phyloP scores from a whole-genome alignment of 92 coral and sea anemone genomes.

The Diadumene lineata region DNA sequence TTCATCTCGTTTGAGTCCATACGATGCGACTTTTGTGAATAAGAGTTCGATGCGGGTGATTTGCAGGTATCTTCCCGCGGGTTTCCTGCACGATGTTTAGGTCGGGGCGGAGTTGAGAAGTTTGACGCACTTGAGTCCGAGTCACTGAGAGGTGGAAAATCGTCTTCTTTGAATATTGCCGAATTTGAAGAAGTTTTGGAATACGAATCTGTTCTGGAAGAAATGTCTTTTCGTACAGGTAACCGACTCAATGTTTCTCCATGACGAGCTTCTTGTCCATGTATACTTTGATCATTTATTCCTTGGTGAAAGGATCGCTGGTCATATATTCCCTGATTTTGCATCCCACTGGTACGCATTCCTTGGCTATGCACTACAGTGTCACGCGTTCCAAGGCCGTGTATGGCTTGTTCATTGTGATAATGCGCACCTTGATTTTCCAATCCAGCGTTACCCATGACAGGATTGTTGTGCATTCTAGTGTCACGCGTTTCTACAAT shows the following conservation, averaged over 20 bases:
- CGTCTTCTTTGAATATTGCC: constrained; percentile 60
- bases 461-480: not conserved
- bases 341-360: not conserved
- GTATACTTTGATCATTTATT: not conserved
- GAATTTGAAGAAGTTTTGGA: constrained; percentile 1
- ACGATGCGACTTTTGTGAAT: not conserved
- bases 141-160: constrained; percentile 92
- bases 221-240: too few species aligned
- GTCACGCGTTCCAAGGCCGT: not conserved
- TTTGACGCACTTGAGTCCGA: constrained; percentile 68
- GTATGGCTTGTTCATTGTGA: not conserved
- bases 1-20: not conserved
- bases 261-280: not conserved
- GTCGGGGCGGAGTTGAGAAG: constrained; percentile 24
- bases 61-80: not conserved
- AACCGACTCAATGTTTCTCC: not conserved
- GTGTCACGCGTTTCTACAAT: too few species aligned
- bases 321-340: not conserved
- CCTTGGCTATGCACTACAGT: not conserved
- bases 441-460: not conserved
- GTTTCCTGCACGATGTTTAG: not conserved
- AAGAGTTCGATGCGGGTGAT: not conserved
- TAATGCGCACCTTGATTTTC: not conserved
- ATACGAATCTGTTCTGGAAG: too few species aligned
- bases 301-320: not conserved